A percentile compares a stretch with the other conserved stretches of the same genome.
phyloP scores from a whole-genome alignment of 2,888 invertebrate genomes.

The Drosophila picticornis region DNA sequence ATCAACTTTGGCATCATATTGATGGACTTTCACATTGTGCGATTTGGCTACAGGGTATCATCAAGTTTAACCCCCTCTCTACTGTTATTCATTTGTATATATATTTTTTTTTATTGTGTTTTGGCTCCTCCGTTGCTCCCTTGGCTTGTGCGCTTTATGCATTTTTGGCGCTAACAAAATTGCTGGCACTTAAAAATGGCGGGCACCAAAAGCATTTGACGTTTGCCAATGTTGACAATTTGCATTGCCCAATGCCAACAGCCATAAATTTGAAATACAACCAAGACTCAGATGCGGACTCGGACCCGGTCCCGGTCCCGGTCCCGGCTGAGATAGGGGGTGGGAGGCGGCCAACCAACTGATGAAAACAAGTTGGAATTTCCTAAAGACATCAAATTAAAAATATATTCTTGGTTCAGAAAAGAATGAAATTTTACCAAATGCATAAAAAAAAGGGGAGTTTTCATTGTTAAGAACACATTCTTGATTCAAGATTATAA shows the following conservation, averaged over 20 bases:
- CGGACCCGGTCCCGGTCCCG: not conserved
- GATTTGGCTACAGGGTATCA: not conserved
- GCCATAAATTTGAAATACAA: constrained; percentile 75
- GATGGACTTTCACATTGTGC: not conserved
- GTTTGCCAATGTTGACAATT: constrained; percentile 65
- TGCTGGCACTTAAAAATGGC: constrained; percentile 58
- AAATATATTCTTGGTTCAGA: not conserved
- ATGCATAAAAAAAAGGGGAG: not conserved
- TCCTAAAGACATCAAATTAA: not conserved
- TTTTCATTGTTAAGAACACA: not conserved
- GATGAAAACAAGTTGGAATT: constrained; percentile 27
- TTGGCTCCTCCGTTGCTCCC: not conserved
- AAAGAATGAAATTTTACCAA: not conserved
- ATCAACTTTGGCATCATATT: not conserved
- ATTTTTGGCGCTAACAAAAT: constrained; percentile 50
- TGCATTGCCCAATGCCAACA: constrained; percentile 63
- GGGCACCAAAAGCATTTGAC: constrained; percentile 55
- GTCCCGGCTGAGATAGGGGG: not conserved
- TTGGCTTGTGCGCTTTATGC: constrained; percentile 41
- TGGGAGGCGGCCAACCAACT: not conserved
- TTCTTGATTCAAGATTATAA: not conserved
- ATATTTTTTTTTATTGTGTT: not conserved
- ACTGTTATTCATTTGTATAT: not conserved
- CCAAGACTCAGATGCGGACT: constrained; percentile 34
- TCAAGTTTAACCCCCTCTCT: not conserved